Evolutionary conservation across 92 coral and sea anemone genomes (phyloP), one percentile per base, ranked within the genome.

Genomic region (Pocillopora meandrina): DNA sequence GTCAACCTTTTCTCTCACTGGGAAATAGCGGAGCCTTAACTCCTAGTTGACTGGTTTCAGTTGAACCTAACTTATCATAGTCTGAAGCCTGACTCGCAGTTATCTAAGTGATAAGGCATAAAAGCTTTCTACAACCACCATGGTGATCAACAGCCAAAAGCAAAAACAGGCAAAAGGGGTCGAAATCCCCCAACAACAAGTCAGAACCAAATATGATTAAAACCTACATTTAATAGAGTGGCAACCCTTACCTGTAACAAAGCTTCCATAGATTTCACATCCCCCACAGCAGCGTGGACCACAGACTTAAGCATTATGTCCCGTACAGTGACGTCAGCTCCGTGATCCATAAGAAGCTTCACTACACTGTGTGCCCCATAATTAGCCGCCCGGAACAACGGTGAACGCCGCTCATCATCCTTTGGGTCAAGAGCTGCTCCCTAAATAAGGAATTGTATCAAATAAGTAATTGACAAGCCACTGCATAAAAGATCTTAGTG

Each of bases 321-420:
- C 65, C 77, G 83, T 26, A 88, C 62, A 3, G 92, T 91, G 64
- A 90, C 86, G 52, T 91, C 94, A 21, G 92, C 94, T 0, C 89
- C 94, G 2, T 79, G 79, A 12, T 82, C 77, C 90, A 91, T 80
- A 74, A 91, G 73, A 10, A 88, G 88, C 1, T 58, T 33, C 0
- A 91, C 94, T 1, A 85, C 83, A 12, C 71, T 85, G 4, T 74
- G 49, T 12, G 92, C 94, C 11, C 92, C 92, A 68, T 71, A 62
- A 23, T 64, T 70, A 26, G 94, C 92, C 21, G 94, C 94, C 56
- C 63, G 11, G 61, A 88, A 88, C 83, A 91, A 79, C 1, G 94
- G 94, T 4, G 94, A 88, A 5, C 81, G 61, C 57, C 90, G 82
- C 10, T 84, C 86, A 10, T 89, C 79, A 18, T 77, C 69, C 49